Conservation (phyloP, 2,797 vertebrate genomes). For the Parauchenoglanis punctatus region DNA sequence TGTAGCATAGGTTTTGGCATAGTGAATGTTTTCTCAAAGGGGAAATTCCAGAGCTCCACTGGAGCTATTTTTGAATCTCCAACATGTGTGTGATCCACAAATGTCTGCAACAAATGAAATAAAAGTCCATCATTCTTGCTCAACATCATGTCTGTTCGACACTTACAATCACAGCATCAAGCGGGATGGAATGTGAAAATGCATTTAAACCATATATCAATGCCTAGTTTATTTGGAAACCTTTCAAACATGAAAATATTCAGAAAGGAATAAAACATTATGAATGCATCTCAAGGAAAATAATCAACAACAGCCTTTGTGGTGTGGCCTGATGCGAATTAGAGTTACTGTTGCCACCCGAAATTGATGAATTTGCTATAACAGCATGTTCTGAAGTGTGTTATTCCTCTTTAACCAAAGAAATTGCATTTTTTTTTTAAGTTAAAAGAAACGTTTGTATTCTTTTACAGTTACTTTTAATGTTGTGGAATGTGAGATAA, state of each 20-base stretch:
- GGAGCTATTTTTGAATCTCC: conserved; percentile 43
- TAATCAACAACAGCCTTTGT: not conserved
- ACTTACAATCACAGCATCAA: not conserved
- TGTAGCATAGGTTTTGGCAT: conserved; percentile 35
- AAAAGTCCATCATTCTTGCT: conserved; percentile 9
- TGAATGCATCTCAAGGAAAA: not conserved
- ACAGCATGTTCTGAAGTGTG: not conserved
- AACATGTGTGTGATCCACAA: conserved; percentile 45
- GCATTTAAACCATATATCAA: not conserved
- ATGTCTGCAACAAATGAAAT: conserved; percentile 24
- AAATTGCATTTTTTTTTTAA: too few species aligned
- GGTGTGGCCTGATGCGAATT: not conserved
- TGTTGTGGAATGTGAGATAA: not conserved
- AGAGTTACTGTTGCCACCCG: not conserved
- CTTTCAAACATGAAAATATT: not conserved
- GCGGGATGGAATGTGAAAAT: not conserved
- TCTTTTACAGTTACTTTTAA: not conserved
- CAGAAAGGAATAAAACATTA: not conserved
- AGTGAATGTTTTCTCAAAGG: conserved; percentile 34
- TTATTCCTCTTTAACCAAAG: not conserved
- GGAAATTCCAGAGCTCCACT: conserved; percentile 46
- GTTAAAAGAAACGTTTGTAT: not conserved
- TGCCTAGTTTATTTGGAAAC: not conserved
- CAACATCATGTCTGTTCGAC: not conserved
- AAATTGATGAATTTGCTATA: not conserved